phyloP scores from a whole-genome alignment of 2,113 vertebrate species.

The Pterocles burchelli region DNA sequence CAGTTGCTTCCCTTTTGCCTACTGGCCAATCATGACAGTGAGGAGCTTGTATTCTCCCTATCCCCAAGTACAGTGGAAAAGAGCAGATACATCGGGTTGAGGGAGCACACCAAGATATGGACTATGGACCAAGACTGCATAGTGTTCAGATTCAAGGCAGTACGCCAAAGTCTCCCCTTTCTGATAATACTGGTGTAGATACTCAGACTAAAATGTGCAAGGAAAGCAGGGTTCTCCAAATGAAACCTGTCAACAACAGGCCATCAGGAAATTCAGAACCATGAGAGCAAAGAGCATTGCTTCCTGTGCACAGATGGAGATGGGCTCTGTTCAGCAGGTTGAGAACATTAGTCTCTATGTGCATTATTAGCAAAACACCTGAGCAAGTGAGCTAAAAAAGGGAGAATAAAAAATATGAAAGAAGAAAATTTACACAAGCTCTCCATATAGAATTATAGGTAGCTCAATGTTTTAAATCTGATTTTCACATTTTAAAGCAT shows the following conservation, averaged over 20 bases:
- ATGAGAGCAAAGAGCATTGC: not conserved
- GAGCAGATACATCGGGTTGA: not conserved
- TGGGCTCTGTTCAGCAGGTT: not conserved
- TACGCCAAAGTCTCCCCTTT: not conserved
- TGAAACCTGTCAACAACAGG: not conserved
- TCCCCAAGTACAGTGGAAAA: not conserved
- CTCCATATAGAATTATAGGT: not conserved
- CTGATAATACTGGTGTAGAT: not conserved
- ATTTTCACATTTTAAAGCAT: not conserved
- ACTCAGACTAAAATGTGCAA: not conserved
- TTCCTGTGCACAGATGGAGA: not conserved
- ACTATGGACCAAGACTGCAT: rapidly evolving
- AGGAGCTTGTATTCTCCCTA: not conserved
- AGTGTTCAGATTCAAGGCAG: not conserved
- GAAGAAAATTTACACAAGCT: not conserved
- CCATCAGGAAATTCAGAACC: not conserved
- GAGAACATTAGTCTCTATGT: not conserved
- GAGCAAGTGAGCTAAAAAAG: not conserved
- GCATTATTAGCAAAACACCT: not conserved
- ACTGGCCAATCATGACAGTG: not conserved
- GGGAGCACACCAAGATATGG: not conserved
- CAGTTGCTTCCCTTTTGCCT: not conserved
- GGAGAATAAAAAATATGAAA: not conserved
- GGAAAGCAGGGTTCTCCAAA: not conserved
- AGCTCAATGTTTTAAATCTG: not conserved